Percentiles rank a stretch among this genome's conserved stretches.
phyloP scores from a whole-genome alignment of 2,888 invertebrate species.

The Watsonalla binaria region DNA sequence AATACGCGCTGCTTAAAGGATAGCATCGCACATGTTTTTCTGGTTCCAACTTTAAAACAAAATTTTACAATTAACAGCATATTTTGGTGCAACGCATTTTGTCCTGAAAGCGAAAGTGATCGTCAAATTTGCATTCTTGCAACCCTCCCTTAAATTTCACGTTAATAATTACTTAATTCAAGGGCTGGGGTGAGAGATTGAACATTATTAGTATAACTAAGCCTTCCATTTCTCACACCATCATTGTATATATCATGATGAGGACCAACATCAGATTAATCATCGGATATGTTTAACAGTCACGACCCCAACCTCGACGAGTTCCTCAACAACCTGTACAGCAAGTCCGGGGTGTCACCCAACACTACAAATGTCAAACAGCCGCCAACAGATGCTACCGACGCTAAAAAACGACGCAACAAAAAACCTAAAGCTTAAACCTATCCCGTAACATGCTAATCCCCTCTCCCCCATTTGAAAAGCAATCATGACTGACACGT shows the following conservation, averaged over 20 bases:
- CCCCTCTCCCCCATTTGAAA: constrained; percentile 1
- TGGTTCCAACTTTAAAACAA: no score
- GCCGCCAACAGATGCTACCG: constrained; percentile 26
- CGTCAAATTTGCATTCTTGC: no score
- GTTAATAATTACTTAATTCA: no score
- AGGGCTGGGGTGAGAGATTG: no score
- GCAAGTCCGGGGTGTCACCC: constrained; percentile 74
- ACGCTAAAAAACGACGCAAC: constrained; percentile 59
- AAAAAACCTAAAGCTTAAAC: constrained; percentile 60
- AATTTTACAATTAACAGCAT: no score
- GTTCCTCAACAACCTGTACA: constrained; percentile 88
- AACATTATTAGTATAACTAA: no score
- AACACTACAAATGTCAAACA: constrained; percentile 31
- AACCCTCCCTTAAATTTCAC: no score
- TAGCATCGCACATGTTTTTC: no score
- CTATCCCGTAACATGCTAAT: neutral
- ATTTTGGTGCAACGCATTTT: no score
- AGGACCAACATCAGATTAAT: neutral
- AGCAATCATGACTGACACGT: neutral
- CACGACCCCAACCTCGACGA: constrained; percentile 89
- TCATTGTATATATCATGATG: neutral
- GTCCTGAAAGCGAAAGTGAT: no score
- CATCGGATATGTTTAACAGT: constrained; percentile 35
- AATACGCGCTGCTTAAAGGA: no score
- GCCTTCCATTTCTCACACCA: neutral